Conservation (phyloP, 2,113 vertebrate genomes). For the Passer domesticus region DNA sequence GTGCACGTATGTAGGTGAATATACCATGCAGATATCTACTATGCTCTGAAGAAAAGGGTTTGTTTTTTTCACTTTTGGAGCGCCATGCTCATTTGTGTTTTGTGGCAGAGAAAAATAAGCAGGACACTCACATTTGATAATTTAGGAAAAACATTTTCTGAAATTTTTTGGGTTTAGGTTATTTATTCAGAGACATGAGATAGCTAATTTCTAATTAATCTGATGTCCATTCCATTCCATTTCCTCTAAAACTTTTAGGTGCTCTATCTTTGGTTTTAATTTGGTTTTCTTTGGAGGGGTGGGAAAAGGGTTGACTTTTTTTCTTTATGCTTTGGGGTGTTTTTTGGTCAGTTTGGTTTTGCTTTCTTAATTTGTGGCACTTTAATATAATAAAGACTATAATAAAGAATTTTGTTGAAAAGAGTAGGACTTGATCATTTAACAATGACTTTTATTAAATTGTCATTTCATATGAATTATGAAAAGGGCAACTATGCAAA, state of each 20-base stretch:
- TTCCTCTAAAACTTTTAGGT: not conserved
- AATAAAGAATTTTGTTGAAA: not conserved
- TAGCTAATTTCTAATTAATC: not conserved
- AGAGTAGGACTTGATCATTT: not conserved
- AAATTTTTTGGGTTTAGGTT: not conserved
- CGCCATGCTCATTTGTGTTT: not conserved
- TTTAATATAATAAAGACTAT: not conserved
- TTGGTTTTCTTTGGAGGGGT: not conserved
- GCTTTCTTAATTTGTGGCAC: not conserved
- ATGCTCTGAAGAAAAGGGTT: not conserved
- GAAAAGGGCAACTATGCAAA: not conserved
- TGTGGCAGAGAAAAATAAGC: not conserved
- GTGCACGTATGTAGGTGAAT: not conserved
- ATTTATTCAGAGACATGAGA: not conserved
- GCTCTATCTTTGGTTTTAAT: not conserved
- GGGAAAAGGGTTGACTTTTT: not conserved
- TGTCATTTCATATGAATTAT: not conserved
- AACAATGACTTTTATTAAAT: not conserved
- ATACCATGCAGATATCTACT: not conserved
- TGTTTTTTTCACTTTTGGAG: not conserved
- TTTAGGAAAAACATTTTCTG: not conserved
- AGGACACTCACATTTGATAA: not conserved
- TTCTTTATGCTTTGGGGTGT: not conserved
- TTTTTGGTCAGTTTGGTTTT: not conserved
- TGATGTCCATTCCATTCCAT: not conserved